Conservation (phyloP, 1,140 invertebrate genomes). For the Myzus persicae region DNA sequence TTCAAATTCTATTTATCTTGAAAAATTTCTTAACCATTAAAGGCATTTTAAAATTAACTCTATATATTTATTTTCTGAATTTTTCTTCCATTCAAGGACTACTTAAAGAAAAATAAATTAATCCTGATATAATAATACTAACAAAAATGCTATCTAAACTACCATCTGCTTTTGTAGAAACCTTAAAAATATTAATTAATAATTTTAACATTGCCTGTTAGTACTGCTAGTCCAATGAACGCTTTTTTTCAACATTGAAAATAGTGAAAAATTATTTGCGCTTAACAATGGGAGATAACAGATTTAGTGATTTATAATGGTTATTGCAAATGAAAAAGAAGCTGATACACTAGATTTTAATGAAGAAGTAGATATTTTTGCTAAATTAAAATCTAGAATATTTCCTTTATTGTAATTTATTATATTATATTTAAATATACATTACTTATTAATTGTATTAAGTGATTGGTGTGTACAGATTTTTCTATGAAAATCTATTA, state of each 20-base stretch:
- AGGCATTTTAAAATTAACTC: background rate
- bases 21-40: background rate
- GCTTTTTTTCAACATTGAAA: background rate
- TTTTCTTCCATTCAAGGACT: background rate
- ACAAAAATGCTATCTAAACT: background rate
- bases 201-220: background rate
- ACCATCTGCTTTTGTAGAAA: background rate
- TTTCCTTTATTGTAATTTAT: too few species aligned
- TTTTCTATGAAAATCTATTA: too few species aligned
- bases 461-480: too few species aligned
- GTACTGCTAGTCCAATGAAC: background rate
- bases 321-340: background rate
- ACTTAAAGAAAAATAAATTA: background rate
- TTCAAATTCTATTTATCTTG: background rate
- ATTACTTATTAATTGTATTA: too few species aligned
- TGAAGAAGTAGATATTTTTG: background rate
- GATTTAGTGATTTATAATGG: background rate
- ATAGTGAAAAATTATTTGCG: background rate
- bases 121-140: constrained; percentile 10
- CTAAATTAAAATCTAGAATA: background rate
- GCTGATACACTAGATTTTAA: background rate
- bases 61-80: background rate
- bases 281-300: background rate
- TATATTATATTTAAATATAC: too few species aligned
- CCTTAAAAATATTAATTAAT: background rate